Evolutionary conservation across 2,888 invertebrate genomes (phyloP).

Genomic region (Aleiodes alternator): DNA sequence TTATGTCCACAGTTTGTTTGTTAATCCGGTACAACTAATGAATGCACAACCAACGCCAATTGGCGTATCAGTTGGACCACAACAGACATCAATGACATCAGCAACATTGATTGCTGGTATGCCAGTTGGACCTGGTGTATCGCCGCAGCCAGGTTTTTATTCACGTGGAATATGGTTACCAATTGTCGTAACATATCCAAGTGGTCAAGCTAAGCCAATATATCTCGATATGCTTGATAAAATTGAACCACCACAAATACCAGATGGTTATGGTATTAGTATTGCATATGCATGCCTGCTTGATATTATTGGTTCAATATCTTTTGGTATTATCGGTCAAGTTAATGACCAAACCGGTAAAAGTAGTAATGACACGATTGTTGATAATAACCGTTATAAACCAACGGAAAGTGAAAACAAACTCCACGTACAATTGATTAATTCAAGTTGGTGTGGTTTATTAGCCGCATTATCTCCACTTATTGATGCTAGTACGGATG

Average conservation of each 20-base stretch:
- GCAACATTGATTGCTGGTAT: conserved; percentile 81
- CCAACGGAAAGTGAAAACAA: conserved; percentile 76
- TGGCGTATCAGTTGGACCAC: conserved; percentile 71
- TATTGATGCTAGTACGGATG: conserved; percentile 96
- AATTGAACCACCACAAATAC: conserved; percentile 93
- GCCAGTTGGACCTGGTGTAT: conserved; percentile 85
- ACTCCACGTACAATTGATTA: conserved; percentile 86
- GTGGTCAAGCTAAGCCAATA: conserved; percentile 91
- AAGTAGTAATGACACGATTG: conserved; percentile 56
- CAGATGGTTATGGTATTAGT: conserved; percentile 98
- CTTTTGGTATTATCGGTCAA: conserved; percentile 82
- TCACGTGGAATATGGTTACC: conserved; percentile 96
- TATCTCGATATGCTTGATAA: conserved; percentile 98
- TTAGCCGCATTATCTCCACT: conserved; percentile 93
- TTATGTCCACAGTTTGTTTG: conserved; percentile 94
- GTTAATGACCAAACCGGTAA: conserved; percentile 73
- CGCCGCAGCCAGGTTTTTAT: conserved; percentile 93
- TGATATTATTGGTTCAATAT: conserved; percentile 92
- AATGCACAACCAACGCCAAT: conserved; percentile 53
- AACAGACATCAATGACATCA: conserved; percentile 72
- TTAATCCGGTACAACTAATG: conserved; percentile 77
- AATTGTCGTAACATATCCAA: conserved; percentile 88
- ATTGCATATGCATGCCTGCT: conserved; percentile 95
- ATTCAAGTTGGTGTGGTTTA: conserved; percentile 96
- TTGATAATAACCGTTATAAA: conserved; percentile 67